These are phyloP conservation scores for Ditula angustiorana DNA, from an alignment of 2,888 invertebrate species.

Conservation along the genomic window DNA sequence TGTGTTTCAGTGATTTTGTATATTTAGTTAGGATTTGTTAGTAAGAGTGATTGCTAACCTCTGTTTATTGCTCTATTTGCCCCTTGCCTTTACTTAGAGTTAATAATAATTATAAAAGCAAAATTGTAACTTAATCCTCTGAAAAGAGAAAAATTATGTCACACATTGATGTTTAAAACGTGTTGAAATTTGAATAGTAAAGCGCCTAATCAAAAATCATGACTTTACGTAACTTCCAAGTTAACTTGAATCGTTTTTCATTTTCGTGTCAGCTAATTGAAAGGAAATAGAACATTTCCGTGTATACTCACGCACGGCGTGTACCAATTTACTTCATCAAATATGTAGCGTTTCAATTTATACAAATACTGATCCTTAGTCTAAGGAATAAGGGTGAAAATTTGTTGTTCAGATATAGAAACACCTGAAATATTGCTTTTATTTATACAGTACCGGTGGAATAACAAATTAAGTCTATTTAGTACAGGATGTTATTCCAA, in stretches of 20 bases:
- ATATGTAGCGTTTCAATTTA: conserved; percentile 5
- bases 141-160: too few relatives aligned
- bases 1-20: too few relatives aligned
- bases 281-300: conserved; percentile 36
- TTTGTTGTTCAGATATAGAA: neutral
- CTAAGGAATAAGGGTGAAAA: neutral
- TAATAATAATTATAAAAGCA: too few relatives aligned
- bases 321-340: conserved; percentile 17
- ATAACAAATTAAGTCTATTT: conserved; percentile 14
- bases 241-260: conserved; percentile 25
- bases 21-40: too few relatives aligned
- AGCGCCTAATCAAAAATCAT: neutral
- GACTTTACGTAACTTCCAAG: neutral
- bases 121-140: too few relatives aligned
- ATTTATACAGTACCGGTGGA: conserved; percentile 11
- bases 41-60: too few relatives aligned
- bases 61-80: too few relatives aligned
- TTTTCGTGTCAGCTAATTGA: conserved; percentile 28
- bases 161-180: neutral
- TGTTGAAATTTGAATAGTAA: neutral
- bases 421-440: conserved; percentile 16
- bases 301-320: conserved; percentile 21
- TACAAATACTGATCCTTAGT: neutral
- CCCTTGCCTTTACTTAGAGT: too few relatives aligned
- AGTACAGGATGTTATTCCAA: neutral